Base-by-base conservation (phyloP, 2,888 invertebrate species). In the Drosophila antonietae region DNA sequence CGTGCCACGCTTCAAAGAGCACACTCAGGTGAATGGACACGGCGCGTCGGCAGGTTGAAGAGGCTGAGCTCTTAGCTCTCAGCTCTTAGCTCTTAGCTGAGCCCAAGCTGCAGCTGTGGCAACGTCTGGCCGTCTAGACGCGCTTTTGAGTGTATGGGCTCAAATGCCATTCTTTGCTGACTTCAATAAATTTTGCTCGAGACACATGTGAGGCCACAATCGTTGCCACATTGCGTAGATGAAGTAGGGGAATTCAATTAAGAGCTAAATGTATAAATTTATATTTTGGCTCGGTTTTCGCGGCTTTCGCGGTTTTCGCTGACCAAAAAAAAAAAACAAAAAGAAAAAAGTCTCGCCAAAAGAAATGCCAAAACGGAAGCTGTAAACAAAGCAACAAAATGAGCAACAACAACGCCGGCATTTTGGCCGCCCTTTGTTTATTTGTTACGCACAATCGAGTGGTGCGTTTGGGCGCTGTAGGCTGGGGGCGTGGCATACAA, bases 171-270 rank as follows among this genome's bases (percentile, higher is more conserved):
- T 58, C 58, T 58, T 43, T 57, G 72, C 20, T 46, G 56, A 65
- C 49, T 75, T 81, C 71, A 73, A 89, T 89, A 79, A 86, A 75
- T 79, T 71, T 53, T 4, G n/a, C 8, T 12, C 35, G 65, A 58
- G 43, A 51, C 72, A 66, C 62, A 72, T 53, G 65, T 71, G 65
- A 63, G 62, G 52, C 64, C 64, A 58, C 73, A 81, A 60, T 81
- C 71, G 64, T 57, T 62, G 68, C 57, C 55, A 58, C 52, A 33
- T 53, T 68, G 53, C 39, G 39, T 57, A 73, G 31, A 43, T 51
- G 56, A 37, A 65, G 64, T 41, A 70, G 74, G 72, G 77, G 82
- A 89, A 88, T 89, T 89, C 77, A 82, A 88, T 86, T 89, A 77
- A 75, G 64, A 67, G 52, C 49, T 47, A 65, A 77, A 75, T 67